Evolutionary conservation across 2,113 vertebrate species (phyloP).

Genomic region (Ariopsis seemanni): DNA sequence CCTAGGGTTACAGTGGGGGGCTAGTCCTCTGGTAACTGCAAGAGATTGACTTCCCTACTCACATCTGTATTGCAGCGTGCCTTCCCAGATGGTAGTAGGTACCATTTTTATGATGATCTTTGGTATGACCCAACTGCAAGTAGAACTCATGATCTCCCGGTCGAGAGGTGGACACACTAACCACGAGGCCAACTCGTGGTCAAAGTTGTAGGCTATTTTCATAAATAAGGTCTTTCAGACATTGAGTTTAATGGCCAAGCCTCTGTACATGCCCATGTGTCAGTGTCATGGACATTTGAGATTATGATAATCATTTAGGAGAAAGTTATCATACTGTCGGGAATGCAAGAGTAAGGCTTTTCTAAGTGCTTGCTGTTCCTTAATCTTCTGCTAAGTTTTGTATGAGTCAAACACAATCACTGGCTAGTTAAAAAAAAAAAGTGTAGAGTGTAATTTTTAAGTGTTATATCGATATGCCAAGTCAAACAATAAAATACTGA

Average conservation of each 20-base stretch:
- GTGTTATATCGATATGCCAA: not conserved
- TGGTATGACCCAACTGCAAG: too few species aligned
- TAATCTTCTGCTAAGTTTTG: constrained; percentile 8
- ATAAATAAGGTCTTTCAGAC: not conserved
- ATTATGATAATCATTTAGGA: constrained; percentile 19
- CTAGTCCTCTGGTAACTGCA: too few species aligned
- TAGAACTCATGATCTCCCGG: too few species aligned
- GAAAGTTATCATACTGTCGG: constrained; percentile 36
- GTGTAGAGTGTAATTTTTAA: not conserved
- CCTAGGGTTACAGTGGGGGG: too few species aligned
- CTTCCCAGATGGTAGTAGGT: too few species aligned
- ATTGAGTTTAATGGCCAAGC: constrained; percentile 7
- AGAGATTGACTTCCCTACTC: too few species aligned
- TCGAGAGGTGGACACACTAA: too few species aligned
- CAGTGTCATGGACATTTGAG: constrained; percentile 36
- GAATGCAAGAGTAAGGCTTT: constrained; percentile 22
- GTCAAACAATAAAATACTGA: not conserved
- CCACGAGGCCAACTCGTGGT: too few species aligned
- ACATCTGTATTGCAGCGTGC: too few species aligned
- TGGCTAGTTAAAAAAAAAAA: not conserved
- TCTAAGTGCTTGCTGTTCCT: constrained; percentile 16
- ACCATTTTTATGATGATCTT: too few species aligned
- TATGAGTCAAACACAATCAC: constrained; percentile 13
- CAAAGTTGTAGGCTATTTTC: not conserved
- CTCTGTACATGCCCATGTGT: constrained; percentile 16